phyloP scores from a whole-genome alignment of 2,888 invertebrate genomes.

The Agelastica alni region DNA sequence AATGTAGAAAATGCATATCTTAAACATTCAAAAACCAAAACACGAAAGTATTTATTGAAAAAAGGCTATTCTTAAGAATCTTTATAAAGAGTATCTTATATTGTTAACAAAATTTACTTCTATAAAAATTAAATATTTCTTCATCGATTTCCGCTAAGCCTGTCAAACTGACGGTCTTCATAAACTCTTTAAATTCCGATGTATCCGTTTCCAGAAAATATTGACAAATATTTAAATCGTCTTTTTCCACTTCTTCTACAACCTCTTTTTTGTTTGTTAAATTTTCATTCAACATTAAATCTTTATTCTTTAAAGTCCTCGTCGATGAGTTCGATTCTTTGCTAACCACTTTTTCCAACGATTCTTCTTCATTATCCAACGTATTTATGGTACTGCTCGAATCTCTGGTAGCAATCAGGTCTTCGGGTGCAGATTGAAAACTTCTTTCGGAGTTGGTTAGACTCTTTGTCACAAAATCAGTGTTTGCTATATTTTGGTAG shows the following conservation, averaged over 20 bases:
- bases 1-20: too few relatives aligned
- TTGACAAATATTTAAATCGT: neutral
- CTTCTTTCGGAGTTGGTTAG: too few relatives aligned
- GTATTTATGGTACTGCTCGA: neutral
- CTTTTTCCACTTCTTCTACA: neutral
- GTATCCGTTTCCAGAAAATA: conserved; percentile 33
- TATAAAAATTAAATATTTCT: conserved; percentile 59
- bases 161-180: conserved; percentile 55
- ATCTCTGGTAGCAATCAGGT: neutral
- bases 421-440: too few relatives aligned
- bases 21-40: too few relatives aligned
- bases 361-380: neutral
- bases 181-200: conserved; percentile 46
- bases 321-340: neutral
- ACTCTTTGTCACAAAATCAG: too few relatives aligned
- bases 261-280: too few relatives aligned
- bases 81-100: too few relatives aligned
- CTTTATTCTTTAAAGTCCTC: neutral
- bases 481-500: too few relatives aligned
- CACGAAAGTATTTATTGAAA: too few relatives aligned
- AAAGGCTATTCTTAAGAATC: too few relatives aligned
- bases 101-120: conserved; percentile 44
- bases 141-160: conserved; percentile 59
- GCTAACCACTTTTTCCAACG: neutral
- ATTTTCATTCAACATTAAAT: neutral